Percentiles rank a stretch among this genome's conserved stretches.
Evolutionary conservation across 2,797 vertebrate genomes (phyloP).

Genomic region (Margarornis squamiger): DNA sequence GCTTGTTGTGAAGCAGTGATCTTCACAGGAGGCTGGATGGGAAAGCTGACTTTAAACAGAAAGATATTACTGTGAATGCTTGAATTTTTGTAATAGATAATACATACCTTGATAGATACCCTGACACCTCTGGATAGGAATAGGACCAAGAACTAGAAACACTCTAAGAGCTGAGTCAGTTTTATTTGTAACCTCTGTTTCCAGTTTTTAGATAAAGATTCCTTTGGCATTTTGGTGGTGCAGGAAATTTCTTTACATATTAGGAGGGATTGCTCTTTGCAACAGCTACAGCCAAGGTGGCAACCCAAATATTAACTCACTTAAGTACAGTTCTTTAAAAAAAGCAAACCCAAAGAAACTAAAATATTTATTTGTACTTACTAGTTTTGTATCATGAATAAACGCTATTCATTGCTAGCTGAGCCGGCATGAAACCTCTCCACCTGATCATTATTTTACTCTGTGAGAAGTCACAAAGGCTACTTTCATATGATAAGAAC

Average conservation of each 20-base stretch:
- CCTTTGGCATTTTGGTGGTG: rapidly evolving
- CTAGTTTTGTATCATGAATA: neutral
- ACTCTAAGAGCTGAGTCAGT: neutral
- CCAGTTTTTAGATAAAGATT: neutral
- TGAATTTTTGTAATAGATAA: neutral
- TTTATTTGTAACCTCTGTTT: neutral
- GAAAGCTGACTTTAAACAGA: neutral
- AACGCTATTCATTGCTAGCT: neutral
- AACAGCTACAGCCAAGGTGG: neutral
- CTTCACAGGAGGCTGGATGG: neutral
- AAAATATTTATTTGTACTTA: slow-evolving; percentile 28
- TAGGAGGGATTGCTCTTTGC: neutral
- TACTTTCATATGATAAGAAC: neutral
- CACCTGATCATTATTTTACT: neutral
- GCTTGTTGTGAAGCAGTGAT: neutral
- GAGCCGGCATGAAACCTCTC: neutral
- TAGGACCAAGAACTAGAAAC: neutral
- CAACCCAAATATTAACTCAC: neutral
- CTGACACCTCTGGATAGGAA: neutral
- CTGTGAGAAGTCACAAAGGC: neutral
- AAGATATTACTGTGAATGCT: neutral
- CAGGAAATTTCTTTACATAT: neutral
- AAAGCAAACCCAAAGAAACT: slow-evolving; percentile 1
- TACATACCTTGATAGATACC: neutral
- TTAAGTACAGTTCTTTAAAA: neutral